Base-by-base conservation (phyloP, 2,113 vertebrate genomes). In the Cygnus atratus region DNA sequence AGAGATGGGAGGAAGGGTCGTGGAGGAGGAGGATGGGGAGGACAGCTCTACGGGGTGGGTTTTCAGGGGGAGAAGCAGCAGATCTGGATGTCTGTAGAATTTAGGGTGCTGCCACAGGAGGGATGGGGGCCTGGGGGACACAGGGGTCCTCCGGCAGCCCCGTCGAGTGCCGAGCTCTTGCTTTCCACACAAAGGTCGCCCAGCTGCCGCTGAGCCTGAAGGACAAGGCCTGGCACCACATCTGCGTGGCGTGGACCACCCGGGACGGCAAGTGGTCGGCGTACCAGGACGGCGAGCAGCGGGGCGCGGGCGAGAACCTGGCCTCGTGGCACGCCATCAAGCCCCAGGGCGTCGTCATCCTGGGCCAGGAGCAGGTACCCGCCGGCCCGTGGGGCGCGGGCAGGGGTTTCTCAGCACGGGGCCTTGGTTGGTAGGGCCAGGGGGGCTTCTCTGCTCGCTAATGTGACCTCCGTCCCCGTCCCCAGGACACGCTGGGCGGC, bases 241-340 rank as follows among this genome's bases (percentile, higher is more conserved):
- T 99, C 92, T 99, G 99, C 2, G 98, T 99, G 68, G 97, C 98
- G 20, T 99, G 99, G 99, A 99, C 99, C 57, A 98, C 99, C 16
- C 98, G 99, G 68, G 99, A 99, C 0, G 99, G 99, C 14, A 98
- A 99, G 90, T 99, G 99, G 99, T 98, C 97, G 0, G 98, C 97
- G 0, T 98, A 98, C 84, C 99, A 99, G 96, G 98, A 99, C 0
- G 99, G 99, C 0, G 98, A 99, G 72, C 97, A 99, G 96, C 98
- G 97, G 91, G 99, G 98, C 1, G 98, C 98, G 0, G 99, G 99
- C 0, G 99, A 99, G 88, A 99, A 99, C 57, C 97, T 99, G 95
- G 99, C 99, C 4, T 98, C 99, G 83, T 99, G 99, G 99, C 99
- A 99, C 16, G 98, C 99, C 88, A 99, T 99, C 98, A 99, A 99